phyloP scores from a whole-genome alignment of 1,140 invertebrate genomes.

The Hyposmocoma kahamanoa region DNA sequence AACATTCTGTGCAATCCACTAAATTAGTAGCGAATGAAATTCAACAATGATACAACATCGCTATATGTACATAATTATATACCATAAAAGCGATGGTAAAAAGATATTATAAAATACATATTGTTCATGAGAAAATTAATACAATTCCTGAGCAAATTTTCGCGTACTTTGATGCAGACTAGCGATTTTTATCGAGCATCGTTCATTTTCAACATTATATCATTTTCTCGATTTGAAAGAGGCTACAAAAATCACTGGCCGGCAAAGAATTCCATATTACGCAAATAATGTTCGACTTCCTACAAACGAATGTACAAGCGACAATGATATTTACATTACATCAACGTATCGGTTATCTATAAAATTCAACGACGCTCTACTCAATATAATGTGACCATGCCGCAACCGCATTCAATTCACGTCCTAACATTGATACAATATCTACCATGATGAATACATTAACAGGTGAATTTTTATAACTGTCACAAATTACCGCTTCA shows the following conservation, averaged over 20 bases:
- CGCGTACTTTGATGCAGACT: slow-evolving; percentile 29
- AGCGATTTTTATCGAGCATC: too few relatives aligned
- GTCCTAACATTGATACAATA: slow-evolving; percentile 68
- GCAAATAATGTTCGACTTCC: slow-evolving; percentile 13
- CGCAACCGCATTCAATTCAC: slow-evolving; percentile 59
- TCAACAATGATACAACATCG: slow-evolving; percentile 64
- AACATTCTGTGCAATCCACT: slow-evolving; percentile 71
- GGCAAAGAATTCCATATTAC: too few relatives aligned
- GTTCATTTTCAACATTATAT: too few relatives aligned
- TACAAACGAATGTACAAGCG: slow-evolving; percentile 42
- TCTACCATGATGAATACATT: slow-evolving; percentile 68
- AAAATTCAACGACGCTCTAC: slow-evolving; percentile 64
- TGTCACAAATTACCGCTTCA: slow-evolving; percentile 55
- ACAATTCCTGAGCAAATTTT: slow-evolving; percentile 69
- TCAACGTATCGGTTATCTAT: slow-evolving; percentile 50
- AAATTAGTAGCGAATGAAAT: slow-evolving; percentile 63
- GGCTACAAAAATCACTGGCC: too few relatives aligned
- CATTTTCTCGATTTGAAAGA: too few relatives aligned
- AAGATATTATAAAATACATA: slow-evolving; percentile 55
- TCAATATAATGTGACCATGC: slow-evolving; percentile 59
- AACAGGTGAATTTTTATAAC: slow-evolving; percentile 69
- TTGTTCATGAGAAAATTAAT: slow-evolving; percentile 52
- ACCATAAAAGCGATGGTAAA: slow-evolving; percentile 56
- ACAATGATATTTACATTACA: slow-evolving; percentile 54
- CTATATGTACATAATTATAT: slow-evolving; percentile 40